Base-by-base conservation (phyloP, 2,888 invertebrate genomes). In the Ornithoptera alexandrae region DNA sequence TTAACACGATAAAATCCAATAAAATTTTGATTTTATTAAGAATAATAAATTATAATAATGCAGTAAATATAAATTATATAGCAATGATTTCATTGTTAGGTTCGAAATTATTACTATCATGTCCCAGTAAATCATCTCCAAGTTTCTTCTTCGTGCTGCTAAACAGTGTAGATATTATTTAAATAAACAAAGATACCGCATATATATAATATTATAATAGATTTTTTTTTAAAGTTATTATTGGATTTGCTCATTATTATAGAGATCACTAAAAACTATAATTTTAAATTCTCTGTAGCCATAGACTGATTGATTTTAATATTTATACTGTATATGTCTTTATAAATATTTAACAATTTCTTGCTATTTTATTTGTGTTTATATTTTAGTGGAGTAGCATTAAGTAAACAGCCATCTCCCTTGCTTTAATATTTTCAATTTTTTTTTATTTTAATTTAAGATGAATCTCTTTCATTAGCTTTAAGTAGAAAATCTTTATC, bases 401-500 rank as follows among this genome's bases (percentile, higher is more conserved):
- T 70, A 67, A 67, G 60, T 42, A 39, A 42, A 64, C 20, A 42
- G 67, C 67, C 67, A 66, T 66, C 62, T 70, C 69, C 50, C 7
- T 69, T 62, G 69, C 69, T 70, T 70, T 70, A 70, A 67, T 66
- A 42, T 46, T 36, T 30, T 67, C 59, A 59, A 62, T 20, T 62
- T 62, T 66, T 66, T 30, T 20, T 20, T 30, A 30, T 36, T 24
- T 15, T n/a, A 12, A 65, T 60, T 69, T 59, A 59, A 65, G 12
- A 22, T 15, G 12, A 30, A 58, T 46, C 53, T 36, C 42, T 62
- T 61, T 22, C 10, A 59, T 70, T 65, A 66, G 67, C 56, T 60
- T 39, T 70, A 67, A 70, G 70, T 70, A 70, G 70, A 20, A 63
- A 67, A 70, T 53, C 59, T 65, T 69, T 39, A 56, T 56, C 15